Percentiles rank a stretch among this genome's conserved stretches.
Conservation (phyloP, 2,113 vertebrate species). For the Phodopus roborovskii region DNA sequence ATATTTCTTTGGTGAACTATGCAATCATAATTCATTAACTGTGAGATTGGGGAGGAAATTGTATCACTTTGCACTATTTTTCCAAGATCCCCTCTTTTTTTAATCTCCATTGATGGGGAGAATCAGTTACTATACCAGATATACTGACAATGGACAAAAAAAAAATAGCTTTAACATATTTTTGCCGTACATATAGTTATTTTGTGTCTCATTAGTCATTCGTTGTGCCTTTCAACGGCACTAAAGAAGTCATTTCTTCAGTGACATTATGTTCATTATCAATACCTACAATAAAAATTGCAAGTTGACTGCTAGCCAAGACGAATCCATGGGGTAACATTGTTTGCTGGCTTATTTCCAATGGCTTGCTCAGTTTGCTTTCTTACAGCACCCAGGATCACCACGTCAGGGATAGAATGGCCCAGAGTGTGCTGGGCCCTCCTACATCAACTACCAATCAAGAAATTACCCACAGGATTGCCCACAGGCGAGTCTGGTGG, state of each 20-base stretch:
- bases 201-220: not conserved
- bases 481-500: not conserved
- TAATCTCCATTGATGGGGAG: no score
- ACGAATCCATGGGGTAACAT: not conserved
- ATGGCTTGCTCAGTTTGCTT: not conserved
- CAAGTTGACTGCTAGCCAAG: not conserved
- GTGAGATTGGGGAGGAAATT: not conserved
- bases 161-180: not conserved
- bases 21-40: not conserved
- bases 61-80: not conserved
- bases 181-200: not conserved
- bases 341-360: not conserved
- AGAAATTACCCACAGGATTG: not conserved
- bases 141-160: not conserved
- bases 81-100: not conserved
- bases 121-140: not conserved
- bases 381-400: not conserved
- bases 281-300: no score
- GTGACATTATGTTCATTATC: not conserved
- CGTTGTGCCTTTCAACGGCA: not conserved
- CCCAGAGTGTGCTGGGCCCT: not conserved
- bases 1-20: not conserved
- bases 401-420: not conserved
- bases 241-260: not conserved
- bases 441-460: not conserved